Percentiles rank a stretch among this genome's conserved stretches.
phyloP scores from a whole-genome alignment of 2,888 invertebrate species.

The Drosophila falleni region DNA sequence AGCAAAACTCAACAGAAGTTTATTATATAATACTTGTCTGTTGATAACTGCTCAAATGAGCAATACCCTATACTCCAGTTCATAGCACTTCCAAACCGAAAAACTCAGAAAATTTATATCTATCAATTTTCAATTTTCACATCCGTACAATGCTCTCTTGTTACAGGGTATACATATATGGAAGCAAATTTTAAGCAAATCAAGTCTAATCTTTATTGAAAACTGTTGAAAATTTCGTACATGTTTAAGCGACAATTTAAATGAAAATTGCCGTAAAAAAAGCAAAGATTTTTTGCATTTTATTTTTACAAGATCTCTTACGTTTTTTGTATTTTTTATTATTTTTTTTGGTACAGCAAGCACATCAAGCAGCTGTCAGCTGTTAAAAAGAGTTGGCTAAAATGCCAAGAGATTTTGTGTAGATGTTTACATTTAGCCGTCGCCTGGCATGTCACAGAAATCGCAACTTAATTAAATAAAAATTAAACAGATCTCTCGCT shows the following conservation, averaged over 20 bases:
- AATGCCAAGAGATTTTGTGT: conserved; percentile 50
- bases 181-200: neutral
- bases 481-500: conserved; percentile 72
- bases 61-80: no score
- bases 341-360: conserved; percentile 12
- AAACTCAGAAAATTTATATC: neutral
- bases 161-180: conserved; percentile 1
- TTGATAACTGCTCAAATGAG: no score
- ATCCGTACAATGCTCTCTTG: neutral
- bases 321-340: neutral
- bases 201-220: conserved; percentile 23
- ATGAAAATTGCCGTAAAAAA: conserved; percentile 44
- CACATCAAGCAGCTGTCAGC: conserved; percentile 58
- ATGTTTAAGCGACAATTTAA: conserved; percentile 53
- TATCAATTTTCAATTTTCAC: no score
- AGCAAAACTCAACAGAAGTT: neutral
- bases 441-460: conserved; percentile 70
- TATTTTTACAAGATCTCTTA: conserved; percentile 8
- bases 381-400: conserved; percentile 34
- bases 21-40: neutral
- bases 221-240: conserved; percentile 39
- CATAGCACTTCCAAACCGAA: no score
- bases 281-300: conserved; percentile 19
- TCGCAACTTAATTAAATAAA: conserved; percentile 80
- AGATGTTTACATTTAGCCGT: conserved; percentile 72